Base-by-base conservation (phyloP, 1,140 invertebrate species). In the Pseudomyrmex concolor region DNA sequence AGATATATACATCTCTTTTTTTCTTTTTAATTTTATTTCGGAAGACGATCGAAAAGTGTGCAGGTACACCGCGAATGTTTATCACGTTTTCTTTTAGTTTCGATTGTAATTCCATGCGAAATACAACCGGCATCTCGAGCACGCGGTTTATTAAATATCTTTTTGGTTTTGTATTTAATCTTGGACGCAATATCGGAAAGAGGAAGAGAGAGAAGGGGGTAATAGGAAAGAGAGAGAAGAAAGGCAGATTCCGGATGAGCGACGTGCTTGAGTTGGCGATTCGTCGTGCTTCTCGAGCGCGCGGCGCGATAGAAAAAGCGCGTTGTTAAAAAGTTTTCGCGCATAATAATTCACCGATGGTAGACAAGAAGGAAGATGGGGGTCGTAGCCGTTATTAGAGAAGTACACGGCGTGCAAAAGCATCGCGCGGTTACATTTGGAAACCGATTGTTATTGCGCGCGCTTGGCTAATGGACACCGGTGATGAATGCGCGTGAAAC, bases 401-500 rank as follows among this genome's bases (percentile, higher is more conserved):
- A 85, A 60, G 5, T 57, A 50, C 19, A 50, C 34, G 5, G 34
- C 34, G 15, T 45, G 34, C 70, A 48, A 85, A 85, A 82, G 54
- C 86, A 86, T 77, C 64, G 48, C 54, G 55, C 83, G 83, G 64
- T 87, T 87, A 83, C 81, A 43, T 86, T 66, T 72, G 64, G 71
- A 82, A 86, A 86, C 72, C 72, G 60, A 87, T 72, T 86, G 85
- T 86, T 87, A 84, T 59, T 85, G 72, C 85, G 64, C 51, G 63
- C 54, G 51, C 34, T 34, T 34, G 34, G 34, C 34, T 87, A 87
- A 87, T 84, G 81, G 78, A 15, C 54, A 43, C 19, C 48, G 62
- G 66, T 86, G 84, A 86, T 84, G 54, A 78, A 87, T 87, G 85
- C 50, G 66, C 80, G 60, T 43, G 86, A 86, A 87, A 78, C 85